A percentile compares a stretch with the other conserved stretches of the same genome.
These are phyloP conservation scores for Varecia variegata DNA, from an alignment of 2,797 vertebrate genomes.

Conservation along the genomic window DNA sequence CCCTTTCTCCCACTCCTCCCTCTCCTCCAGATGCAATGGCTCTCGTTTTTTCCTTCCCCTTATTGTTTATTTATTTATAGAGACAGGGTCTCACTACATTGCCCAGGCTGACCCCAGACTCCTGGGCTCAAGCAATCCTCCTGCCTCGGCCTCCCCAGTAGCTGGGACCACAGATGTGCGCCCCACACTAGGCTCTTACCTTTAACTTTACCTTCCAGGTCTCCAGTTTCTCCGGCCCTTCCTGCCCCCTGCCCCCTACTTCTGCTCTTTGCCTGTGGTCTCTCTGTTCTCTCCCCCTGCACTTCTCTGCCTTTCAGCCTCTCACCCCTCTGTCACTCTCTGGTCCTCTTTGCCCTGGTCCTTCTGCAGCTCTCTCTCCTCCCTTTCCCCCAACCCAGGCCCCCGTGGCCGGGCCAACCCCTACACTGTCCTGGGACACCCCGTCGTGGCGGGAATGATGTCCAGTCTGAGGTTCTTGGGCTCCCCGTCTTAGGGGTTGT, in stretches of 20 bases:
- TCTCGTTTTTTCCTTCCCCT: too few relatives aligned
- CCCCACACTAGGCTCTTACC: neutral
- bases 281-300: neutral
- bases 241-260: too few relatives aligned
- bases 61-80: neutral
- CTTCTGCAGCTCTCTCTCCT: neutral
- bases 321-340: neutral
- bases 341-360: neutral
- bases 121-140: neutral
- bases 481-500: neutral
- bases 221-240: rapidly evolving
- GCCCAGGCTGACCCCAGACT: neutral
- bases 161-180: neutral
- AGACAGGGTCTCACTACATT: neutral
- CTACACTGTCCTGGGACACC: neutral
- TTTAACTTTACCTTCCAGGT: neutral
- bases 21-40: too few relatives aligned
- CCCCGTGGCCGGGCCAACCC: neutral
- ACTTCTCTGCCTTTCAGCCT: neutral
- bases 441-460: rapidly evolving
- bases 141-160: neutral
- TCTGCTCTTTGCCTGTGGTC: neutral
- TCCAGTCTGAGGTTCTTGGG: neutral
- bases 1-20: too few relatives aligned
- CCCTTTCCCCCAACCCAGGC: neutral